Evolutionary conservation across 2,888 invertebrate genomes (phyloP).

Genomic region (Erynnis tages): DNA sequence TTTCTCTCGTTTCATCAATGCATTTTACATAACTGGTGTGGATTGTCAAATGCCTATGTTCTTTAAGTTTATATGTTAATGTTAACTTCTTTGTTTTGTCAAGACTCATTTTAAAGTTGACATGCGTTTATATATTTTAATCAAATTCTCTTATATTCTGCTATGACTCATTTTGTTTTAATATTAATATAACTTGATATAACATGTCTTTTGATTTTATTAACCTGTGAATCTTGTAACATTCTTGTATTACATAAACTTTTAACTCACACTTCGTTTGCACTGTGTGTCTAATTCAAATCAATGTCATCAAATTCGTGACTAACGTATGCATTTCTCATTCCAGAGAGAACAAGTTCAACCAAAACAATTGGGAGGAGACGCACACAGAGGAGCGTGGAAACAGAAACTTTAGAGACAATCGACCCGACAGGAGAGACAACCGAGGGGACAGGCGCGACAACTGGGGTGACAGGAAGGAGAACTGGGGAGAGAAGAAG

Average conservation of each 20-base stretch:
- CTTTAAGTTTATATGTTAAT: slow-evolving; percentile 40
- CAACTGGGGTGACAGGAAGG: slow-evolving; percentile 39
- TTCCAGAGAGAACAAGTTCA: slow-evolving; percentile 46
- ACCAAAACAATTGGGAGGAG: slow-evolving; percentile 52
- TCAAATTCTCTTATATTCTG: too few relatives aligned
- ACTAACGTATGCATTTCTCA: neutral
- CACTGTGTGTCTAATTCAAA: too few relatives aligned
- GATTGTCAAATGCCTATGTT: slow-evolving; percentile 3
- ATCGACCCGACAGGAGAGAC: slow-evolving; percentile 42
- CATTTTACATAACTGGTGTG: slow-evolving; percentile 44
- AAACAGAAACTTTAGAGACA: slow-evolving; percentile 38
- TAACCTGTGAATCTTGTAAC: too few relatives aligned
- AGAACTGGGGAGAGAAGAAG: slow-evolving; percentile 39
- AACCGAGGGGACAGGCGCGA: slow-evolving; percentile 40
- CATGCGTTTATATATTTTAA: too few relatives aligned
- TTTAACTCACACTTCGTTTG: too few relatives aligned
- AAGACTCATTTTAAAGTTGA: too few relatives aligned
- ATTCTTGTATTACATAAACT: too few relatives aligned
- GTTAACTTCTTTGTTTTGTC: too few relatives aligned
- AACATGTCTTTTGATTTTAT: too few relatives aligned
- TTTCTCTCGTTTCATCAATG: slow-evolving; percentile 35
- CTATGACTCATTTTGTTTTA: too few relatives aligned
- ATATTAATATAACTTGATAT: too few relatives aligned
- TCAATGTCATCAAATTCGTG: too few relatives aligned
- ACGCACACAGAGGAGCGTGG: slow-evolving; percentile 38